These are phyloP conservation scores for Stictonetta naevosa DNA, from an alignment of 2,113 vertebrate species.

Conservation along the genomic window DNA sequence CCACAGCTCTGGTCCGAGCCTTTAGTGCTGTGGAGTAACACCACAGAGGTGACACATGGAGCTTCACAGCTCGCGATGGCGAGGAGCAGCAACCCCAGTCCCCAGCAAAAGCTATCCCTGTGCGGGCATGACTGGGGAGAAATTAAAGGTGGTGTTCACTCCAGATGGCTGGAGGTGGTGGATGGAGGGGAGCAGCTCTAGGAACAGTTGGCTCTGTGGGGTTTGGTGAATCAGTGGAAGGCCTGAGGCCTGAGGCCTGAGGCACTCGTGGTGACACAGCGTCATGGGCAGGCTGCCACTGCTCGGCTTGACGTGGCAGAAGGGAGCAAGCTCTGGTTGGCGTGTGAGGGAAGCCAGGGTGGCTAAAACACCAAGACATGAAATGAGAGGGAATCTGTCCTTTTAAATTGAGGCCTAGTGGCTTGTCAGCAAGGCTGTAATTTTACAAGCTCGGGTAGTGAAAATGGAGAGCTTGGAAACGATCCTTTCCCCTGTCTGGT, in stretches of 20 bases:
- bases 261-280: neutral
- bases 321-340: neutral
- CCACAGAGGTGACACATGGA: fast-evolving
- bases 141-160: neutral
- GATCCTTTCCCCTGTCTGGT: fast-evolving
- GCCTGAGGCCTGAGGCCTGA: neutral
- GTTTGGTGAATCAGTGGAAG: neutral
- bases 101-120: neutral
- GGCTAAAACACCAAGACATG: fast-evolving
- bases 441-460: neutral
- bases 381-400: neutral
- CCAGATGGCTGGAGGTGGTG: neutral
- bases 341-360: fast-evolving
- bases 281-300: fast-evolving
- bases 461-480: neutral
- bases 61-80: neutral
- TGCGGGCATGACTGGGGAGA: fast-evolving
- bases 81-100: neutral
- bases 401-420: neutral
- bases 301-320: neutral
- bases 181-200: neutral
- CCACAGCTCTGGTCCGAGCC: neutral
- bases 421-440: neutral
- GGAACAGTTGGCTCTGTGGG: neutral
- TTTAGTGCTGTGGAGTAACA: neutral